Conservation (phyloP, 2,888 invertebrate species). For the Agrotis segetum region DNA sequence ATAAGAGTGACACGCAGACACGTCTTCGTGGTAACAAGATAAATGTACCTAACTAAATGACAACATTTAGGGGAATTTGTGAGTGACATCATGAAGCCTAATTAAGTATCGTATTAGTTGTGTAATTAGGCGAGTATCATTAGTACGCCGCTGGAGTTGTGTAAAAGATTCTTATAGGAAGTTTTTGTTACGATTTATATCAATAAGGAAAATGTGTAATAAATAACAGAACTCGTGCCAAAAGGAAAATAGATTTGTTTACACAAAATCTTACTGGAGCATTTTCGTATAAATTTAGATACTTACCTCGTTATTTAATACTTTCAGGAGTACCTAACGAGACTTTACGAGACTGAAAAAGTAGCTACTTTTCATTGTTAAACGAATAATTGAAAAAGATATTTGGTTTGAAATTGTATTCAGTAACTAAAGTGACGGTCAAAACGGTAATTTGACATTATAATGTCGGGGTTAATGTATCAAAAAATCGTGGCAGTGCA, state of each 20-base stretch:
- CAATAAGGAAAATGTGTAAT: conserved; percentile 57
- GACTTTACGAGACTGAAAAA: background rate
- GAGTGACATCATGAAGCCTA: conserved; percentile 71
- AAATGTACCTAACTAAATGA: conserved; percentile 57
- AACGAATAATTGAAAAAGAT: background rate
- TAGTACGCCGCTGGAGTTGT: conserved; percentile 25
- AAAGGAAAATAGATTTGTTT: conserved; percentile 44
- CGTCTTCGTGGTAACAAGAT: conserved; percentile 59
- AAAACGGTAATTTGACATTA: conserved; percentile 59
- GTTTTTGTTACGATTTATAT: conserved; percentile 34
- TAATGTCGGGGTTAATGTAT: conserved; percentile 76
- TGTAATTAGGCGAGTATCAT: conserved; percentile 48
- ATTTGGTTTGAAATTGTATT: conserved; percentile 10
- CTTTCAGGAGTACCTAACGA: conserved; percentile 1
- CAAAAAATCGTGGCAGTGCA: conserved; percentile 71
- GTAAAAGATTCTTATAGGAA: conserved; percentile 40
- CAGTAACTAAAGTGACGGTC: conserved; percentile 13
- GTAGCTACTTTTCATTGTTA: background rate
- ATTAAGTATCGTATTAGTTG: conserved; percentile 69
- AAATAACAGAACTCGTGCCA: conserved; percentile 25
- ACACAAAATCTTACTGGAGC: conserved; percentile 33
- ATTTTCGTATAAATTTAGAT: conserved; percentile 20
- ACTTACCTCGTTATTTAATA: conserved; percentile 28
- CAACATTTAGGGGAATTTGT: conserved; percentile 69
- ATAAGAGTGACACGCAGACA: conserved; percentile 55